These are phyloP conservation scores for Heterotilapia buettikoferi DNA, from an alignment of 2,113 vertebrate genomes.

Conservation along the genomic window DNA sequence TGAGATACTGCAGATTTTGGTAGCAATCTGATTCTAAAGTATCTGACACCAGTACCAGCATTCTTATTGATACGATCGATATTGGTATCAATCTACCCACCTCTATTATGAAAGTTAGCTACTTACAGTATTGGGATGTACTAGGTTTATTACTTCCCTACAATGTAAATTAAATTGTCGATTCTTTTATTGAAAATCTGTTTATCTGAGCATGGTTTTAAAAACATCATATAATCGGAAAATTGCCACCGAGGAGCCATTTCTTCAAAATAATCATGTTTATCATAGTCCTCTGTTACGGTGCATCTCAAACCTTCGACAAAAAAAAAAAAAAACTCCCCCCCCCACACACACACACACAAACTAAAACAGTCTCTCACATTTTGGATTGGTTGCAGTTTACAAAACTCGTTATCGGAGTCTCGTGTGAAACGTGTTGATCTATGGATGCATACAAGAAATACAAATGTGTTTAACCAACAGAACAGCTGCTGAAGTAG, in stretches of 20 bases:
- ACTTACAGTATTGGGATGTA: background rate
- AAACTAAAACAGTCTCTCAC: background rate
- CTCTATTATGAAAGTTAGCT: background rate
- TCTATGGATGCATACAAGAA: background rate
- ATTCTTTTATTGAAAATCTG: background rate
- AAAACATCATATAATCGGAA: background rate
- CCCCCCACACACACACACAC: no score
- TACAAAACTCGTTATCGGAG: background rate
- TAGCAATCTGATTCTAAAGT: background rate
- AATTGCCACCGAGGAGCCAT: background rate
- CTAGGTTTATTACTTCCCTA: background rate
- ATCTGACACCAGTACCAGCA: background rate
- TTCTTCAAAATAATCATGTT: background rate
- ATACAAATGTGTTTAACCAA: background rate
- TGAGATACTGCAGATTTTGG: background rate
- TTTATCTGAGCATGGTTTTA: background rate
- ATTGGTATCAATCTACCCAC: background rate
- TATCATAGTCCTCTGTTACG: accelerated
- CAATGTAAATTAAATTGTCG: background rate
- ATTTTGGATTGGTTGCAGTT: background rate
- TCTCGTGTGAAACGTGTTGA: background rate
- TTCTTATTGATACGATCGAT: background rate
- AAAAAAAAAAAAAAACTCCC: background rate
- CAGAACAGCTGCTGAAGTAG: background rate
- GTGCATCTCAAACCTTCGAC: background rate